Conservation (phyloP, 2,797 vertebrate genomes). For the Pseudomugil gertrudae region DNA sequence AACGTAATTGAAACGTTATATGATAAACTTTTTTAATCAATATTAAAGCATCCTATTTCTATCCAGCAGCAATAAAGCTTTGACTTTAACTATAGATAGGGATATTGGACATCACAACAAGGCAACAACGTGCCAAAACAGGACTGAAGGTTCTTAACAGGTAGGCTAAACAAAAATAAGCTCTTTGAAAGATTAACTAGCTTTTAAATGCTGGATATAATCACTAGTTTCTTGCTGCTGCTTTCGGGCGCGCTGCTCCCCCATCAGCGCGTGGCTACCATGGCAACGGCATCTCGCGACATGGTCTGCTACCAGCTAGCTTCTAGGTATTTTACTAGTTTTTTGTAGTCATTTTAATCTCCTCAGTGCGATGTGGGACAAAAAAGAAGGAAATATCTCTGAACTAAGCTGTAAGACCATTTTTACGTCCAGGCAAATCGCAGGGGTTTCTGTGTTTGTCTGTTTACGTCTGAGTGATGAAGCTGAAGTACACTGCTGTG, state of each 20-base stretch:
- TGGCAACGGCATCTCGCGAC: conserved; percentile 33
- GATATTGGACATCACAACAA: too few species aligned
- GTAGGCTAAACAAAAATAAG: too few species aligned
- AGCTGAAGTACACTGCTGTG: neutral
- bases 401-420: neutral
- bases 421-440: neutral
- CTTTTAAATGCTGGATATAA: neutral
- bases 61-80: too few species aligned
- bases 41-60: too few species aligned
- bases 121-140: too few species aligned
- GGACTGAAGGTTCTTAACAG: too few species aligned
- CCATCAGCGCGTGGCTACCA: conserved; percentile 35
- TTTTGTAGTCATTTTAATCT: neutral
- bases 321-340: neutral
- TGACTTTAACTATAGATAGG: too few species aligned
- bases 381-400: neutral
- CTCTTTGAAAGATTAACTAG: too few species aligned
- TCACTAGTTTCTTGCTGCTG: neutral
- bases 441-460: neutral
- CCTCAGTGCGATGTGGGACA: neutral
- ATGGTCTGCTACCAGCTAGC: neutral
- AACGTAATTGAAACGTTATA: too few species aligned
- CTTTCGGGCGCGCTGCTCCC: too few species aligned
- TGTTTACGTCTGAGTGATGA: conserved; percentile 5
- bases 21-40: too few species aligned